Base-by-base conservation (phyloP, 92 coral and sea anemone genomes). In the Nematostella vectensis region DNA sequence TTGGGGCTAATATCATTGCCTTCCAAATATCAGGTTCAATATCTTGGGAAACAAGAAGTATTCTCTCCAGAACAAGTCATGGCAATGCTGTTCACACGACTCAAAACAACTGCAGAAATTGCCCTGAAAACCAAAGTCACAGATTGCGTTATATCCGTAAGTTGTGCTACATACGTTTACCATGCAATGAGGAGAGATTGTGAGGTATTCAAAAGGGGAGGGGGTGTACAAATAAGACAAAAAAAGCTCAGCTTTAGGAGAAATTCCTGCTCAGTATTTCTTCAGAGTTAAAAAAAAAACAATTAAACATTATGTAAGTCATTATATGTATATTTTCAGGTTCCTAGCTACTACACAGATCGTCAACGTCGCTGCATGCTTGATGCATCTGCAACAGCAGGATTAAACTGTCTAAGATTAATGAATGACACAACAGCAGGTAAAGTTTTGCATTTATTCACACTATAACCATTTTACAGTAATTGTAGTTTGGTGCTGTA, bases 391-490 rank as follows among this genome's bases (percentile, higher is more conserved):
- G 58, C 83, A 49, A 75, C 74, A 82, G 83, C 99, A 3, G 88
- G 99, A n/a, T 55, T 93, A 57, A 93, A 93, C 65, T 93, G 96
- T 54, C 60, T 93, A 27, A 71, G 99, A 61, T 63, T 93, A 1
- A 93, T 93, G 85, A 93, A 93, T 65, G 99, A 93, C 75, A 87
- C 99, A 8, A 87, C 99, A n/a, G 99, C 99, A 82, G 96, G 99
- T 93, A 51, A 16, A 30, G 28, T 1, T n/a, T n/a, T n/a, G n/a
- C n/a, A n/a, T n/a, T n/a, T n/a, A n/a, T n/a, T 42, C 1, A 24
- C n/a, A n/a, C n/a, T n/a, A 2, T 23, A 15, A 26, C 19, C 19
- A 19, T 19, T 16, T 45, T 1, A 9, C 18, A 18, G 8, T 9
- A 18, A 0, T 12, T 18, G 3, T 45, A 12, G 23, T 4, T n/a